Evolutionary conservation across 2,888 invertebrate genomes (phyloP), one percentile per base, ranked within the genome.

Genomic region (Hyppa rectilinea): DNA sequence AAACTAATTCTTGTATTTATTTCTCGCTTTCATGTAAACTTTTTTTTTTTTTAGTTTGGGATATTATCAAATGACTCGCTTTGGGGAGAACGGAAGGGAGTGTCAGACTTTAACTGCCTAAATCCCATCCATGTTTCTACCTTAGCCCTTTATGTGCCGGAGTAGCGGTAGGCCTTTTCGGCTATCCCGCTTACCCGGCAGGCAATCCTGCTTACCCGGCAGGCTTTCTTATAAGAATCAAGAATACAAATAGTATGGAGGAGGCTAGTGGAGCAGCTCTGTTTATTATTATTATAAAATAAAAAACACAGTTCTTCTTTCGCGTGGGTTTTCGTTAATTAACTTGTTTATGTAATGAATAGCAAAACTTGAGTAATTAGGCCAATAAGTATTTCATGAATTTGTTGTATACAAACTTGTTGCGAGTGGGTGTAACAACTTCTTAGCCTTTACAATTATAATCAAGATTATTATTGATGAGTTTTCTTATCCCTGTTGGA

Each of bases 381-480:
- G 23, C 29, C 20, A 29, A 17, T 40, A 20, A 49, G 9, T 23
- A 14, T 31, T 38, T 31, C 36, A 74, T 74, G 3, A 31, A 52
- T 17, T 52, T 31, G 2, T 31, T 38, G 20, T 52, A 4, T 31
- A n/a, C n/a, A n/a, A n/a, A n/a, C n/a, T n/a, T n/a, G n/a, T n/a
- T n/a, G n/a, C 9, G 23, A n/a, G 75, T 75, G 31, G 52, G 43
- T 31, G 26, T n/a, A 31, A 4, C 20, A n/a, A 31, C 17, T 63
- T 63, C 2, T 26, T 31, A 45, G 23, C n/a, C 20, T 73, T 36
- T 43, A 62, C 20, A 50, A 29, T 38, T 2, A 40, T 26, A 29
- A 36, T 45, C 5, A 23, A n/a, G 14, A 14, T 31, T 23, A 14
- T 31, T 23, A 26, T 36, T 43, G 40, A 10, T 4, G 20, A n/a